phyloP scores from a whole-genome alignment of 2,113 vertebrate species.

The Argyrosomus japonicus region DNA sequence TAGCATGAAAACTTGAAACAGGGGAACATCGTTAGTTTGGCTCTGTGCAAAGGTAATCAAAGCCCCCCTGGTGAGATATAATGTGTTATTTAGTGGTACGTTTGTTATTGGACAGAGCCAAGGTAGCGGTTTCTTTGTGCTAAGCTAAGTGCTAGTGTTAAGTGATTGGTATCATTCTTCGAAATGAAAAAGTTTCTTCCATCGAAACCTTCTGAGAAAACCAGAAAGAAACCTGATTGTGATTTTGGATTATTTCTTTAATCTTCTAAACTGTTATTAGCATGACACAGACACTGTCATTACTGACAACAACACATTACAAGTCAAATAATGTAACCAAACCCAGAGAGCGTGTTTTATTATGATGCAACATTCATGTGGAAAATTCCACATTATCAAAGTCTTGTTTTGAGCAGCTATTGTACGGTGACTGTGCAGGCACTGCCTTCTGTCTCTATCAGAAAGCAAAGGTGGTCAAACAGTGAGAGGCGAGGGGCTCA shows the following conservation, averaged over 20 bases:
- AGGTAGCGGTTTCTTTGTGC: neutral
- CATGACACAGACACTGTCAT: neutral
- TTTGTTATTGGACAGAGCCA: too few relatives aligned
- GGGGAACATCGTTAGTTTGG: neutral
- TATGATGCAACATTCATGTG: neutral
- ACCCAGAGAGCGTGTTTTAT: neutral
- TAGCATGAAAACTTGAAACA: neutral
- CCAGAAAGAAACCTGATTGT: too few relatives aligned
- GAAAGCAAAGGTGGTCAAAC: slow-evolving; percentile 25
- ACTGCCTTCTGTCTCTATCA: slow-evolving; percentile 17
- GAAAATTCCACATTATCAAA: neutral
- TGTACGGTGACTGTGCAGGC: slow-evolving; percentile 2
- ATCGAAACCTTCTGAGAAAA: too few relatives aligned
- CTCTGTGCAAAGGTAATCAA: neutral
- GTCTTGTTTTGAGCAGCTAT: neutral
- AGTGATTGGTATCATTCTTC: neutral
- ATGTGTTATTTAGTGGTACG: too few relatives aligned
- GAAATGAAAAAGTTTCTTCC: too few relatives aligned
- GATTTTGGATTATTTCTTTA: neutral
- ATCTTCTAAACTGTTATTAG: neutral
- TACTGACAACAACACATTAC: neutral
- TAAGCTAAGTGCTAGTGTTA: too few relatives aligned
- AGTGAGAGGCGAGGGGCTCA: slow-evolving; percentile 26
- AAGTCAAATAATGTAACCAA: neutral
- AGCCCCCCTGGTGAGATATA: neutral